These are phyloP conservation scores for Elymnias hypermnestra DNA, from an alignment of 1,140 invertebrate species.

Conservation along the genomic window DNA sequence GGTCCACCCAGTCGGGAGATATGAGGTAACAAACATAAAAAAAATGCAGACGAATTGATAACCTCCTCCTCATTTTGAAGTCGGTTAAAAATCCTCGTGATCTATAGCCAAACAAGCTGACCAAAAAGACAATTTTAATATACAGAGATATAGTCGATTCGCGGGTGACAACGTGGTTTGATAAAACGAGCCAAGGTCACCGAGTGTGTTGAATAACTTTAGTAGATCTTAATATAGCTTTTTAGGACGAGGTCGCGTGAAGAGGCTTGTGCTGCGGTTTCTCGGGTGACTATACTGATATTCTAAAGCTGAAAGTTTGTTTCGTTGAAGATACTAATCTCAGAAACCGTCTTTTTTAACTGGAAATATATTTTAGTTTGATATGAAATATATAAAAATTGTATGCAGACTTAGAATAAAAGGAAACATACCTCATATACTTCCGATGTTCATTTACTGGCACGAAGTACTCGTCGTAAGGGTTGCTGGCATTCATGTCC, in stretches of 20 bases:
- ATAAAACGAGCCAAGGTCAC: conserved; percentile 22
- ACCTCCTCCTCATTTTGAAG: too few species aligned
- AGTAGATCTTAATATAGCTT: conserved; percentile 10
- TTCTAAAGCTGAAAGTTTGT: too few species aligned
- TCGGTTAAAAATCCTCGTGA: too few species aligned
- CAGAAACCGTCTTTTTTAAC: too few species aligned
- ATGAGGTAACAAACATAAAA: too few species aligned
- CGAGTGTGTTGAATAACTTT: conserved; percentile 20
- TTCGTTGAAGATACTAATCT: too few species aligned
- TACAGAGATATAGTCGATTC: conserved; percentile 16
- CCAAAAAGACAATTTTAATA: too few species aligned
- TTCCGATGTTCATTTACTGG: conserved; percentile 90
- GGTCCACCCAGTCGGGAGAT: too few species aligned
- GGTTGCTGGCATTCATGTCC: conserved; percentile 80
- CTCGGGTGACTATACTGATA: conserved; percentile 7
- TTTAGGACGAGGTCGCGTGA: conserved; percentile 19
- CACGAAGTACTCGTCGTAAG: conserved; percentile 89
- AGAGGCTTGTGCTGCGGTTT: conserved; percentile 13
- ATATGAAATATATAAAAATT: neutral
- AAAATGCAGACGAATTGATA: too few species aligned
- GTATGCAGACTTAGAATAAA: neutral
- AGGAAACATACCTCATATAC: conserved; percentile 83
- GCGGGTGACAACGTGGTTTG: conserved; percentile 20
- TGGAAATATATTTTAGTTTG: too few species aligned
- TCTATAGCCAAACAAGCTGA: too few species aligned